Base-by-base conservation (phyloP, 2,797 vertebrate genomes). In the Macropus fuliginosus region DNA sequence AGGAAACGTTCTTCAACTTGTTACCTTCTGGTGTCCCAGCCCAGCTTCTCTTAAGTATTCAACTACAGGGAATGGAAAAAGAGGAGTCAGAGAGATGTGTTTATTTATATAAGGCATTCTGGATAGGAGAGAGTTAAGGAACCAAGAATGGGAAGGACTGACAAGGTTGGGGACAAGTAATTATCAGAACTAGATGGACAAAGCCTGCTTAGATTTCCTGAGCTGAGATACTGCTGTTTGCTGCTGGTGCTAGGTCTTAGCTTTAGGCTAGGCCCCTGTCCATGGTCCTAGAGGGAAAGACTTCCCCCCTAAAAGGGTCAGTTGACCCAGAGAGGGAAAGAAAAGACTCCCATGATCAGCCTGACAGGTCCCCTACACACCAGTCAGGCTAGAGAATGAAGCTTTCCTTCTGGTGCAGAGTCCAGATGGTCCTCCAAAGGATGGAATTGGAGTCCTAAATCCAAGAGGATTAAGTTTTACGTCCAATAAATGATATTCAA, bases 1-100 rank as follows among this genome's bases (percentile, higher is more conserved):
- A 54, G 98, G 96, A 98, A 98, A 97, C 98, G 97, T 98, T 98
- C 96, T 98, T 98, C 96, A 94, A 91, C 98, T 98, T 97, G 95
- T 24, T 98, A 98, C 98, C 95, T 96, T 98, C 57, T 96, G 94
- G 96, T 93, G 98, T 97, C 96, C 14, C 96, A 97, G 96, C 93
- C 97, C 98, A 87, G 90, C 96, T 97, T 98, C 97, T 96, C 97
- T 98, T 97, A 97, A 96, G 95, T 54, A 93, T 96, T 97, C 98
- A 95, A 57, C 96, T 91, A 97, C 94, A 97, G 97, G 96, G 94
- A 24, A 28, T 55, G 18, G 90, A 90, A 91, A 91, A 40, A n/a
- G 8, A 0, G 34, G 91, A 91, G 74, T 31, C 11, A 29, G 29
- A 40, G 31, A 62, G 28, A 91, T 46, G 50, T 66, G 55, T 29